phyloP scores from a whole-genome alignment of 2,888 invertebrate species.

The Melipona beecheii region DNA sequence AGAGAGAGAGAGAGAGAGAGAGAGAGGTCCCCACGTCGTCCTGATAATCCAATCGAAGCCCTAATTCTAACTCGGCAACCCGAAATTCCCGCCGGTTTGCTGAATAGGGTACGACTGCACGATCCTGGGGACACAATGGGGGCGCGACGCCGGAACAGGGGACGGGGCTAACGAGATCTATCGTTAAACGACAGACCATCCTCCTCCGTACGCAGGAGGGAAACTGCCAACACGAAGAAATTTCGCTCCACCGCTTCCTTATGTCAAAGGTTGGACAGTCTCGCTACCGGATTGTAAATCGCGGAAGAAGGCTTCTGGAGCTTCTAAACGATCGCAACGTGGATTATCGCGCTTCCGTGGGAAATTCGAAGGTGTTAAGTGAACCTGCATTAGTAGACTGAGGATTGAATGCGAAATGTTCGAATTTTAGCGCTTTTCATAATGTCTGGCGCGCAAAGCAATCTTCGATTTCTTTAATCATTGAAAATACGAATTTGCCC shows the following conservation, averaged over 20 bases:
- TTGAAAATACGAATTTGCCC: too few relatives aligned
- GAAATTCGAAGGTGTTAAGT: neutral
- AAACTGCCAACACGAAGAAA: slow-evolving; percentile 34
- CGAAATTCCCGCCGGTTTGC: slow-evolving; percentile 83
- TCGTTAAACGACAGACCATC: slow-evolving; percentile 72
- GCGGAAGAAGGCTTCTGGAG: too few relatives aligned
- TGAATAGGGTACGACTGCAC: slow-evolving; percentile 79
- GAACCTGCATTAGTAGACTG: too few relatives aligned
- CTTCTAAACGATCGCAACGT: neutral
- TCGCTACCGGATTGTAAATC: neutral
- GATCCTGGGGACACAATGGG: slow-evolving; percentile 79
- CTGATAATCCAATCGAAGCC: slow-evolving; percentile 84
- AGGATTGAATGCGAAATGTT: too few relatives aligned
- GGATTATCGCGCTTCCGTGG: neutral
- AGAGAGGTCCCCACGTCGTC: slow-evolving; percentile 68
- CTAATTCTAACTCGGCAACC: slow-evolving; percentile 83
- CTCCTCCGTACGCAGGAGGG: slow-evolving; percentile 32
- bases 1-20: slow-evolving; percentile 44
- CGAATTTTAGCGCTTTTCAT: too few relatives aligned
- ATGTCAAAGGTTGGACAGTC: slow-evolving; percentile 17
- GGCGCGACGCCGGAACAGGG: slow-evolving; percentile 75
- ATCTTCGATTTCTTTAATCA: too few relatives aligned
- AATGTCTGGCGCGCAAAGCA: too few relatives aligned
- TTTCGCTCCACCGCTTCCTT: slow-evolving; percentile 35
- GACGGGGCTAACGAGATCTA: slow-evolving; percentile 77